Base-by-base conservation (phyloP, 2,888 invertebrate species). In the Elmis aenea region DNA sequence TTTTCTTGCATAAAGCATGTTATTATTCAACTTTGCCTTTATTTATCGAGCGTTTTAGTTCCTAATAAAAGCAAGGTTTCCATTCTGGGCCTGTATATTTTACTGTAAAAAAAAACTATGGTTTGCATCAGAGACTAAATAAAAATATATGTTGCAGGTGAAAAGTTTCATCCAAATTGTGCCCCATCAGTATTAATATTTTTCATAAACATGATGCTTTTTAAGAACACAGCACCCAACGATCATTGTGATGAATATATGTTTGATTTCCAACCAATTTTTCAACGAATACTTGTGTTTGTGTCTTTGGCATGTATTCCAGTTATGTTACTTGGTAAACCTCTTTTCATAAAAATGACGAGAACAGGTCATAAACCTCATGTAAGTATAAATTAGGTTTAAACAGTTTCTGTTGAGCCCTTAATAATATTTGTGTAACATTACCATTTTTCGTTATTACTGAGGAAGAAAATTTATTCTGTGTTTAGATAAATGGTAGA, bases 151-250 rank as follows among this genome's bases (percentile, higher is more conserved):
- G 10, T 12, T 20, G 6, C 22, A 49, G 59, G 55, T 8, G 45
- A 64, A 9, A 22, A 33, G 14, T 53, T 48, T 32, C 60, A 67
- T 33, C 63, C 68, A 1, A 55, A 59, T 28, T 92, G 92, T 68
- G 97, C 99, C 8, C 99, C 99, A 0, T 94, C 94, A 0, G 88
- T 99, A 63, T 77, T 99, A 38, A 95, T 99, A 58, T 91, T 92
- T 13, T 93, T 97, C 67, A 99, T 99, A 72, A 96, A 97, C 72
- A 99, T 99, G 97, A 89, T 97, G 57, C 74, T 99, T 59, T 83
- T 91, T 66, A 94, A 89, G 63, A 61, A 65, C 1, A 72, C 71
- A 35, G 73, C 74, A 33, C 58, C 64, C 16, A 53, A 44, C 29
- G 42, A 72, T 28, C 70, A 69, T 20, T 81, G 81, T 66, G 67